A percentile compares a stretch with the other conserved stretches of the same genome.
These are phyloP conservation scores for Noctua pronuba DNA, from an alignment of 2,888 invertebrate genomes.

Conservation along the genomic window DNA sequence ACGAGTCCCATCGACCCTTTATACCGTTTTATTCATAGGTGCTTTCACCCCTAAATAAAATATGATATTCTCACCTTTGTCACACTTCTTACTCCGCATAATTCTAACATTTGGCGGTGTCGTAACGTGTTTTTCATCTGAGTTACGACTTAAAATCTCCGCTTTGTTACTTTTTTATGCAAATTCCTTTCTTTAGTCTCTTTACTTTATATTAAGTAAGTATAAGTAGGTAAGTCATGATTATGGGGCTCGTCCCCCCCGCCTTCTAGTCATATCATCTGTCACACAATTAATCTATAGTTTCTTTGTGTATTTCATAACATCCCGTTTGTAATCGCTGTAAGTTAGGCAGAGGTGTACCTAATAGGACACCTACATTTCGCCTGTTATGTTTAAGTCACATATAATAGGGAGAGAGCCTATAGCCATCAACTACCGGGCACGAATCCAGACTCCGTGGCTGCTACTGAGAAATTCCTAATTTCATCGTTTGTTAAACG, in stretches of 20 bases:
- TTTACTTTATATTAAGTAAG: neutral
- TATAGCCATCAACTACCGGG: too few species aligned
- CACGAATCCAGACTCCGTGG: too few species aligned
- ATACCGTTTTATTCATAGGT: conserved; percentile 27
- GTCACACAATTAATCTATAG: neutral
- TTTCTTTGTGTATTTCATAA: neutral
- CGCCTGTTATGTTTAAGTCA: too few species aligned
- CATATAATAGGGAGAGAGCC: too few species aligned
- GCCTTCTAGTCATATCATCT: too few species aligned
- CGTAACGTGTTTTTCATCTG: conserved; percentile 22
- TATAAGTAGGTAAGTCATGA: neutral
- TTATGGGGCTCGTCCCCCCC: neutral
- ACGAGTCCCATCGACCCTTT: neutral
- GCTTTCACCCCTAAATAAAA: neutral
- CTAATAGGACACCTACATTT: too few species aligned
- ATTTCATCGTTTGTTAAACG: neutral
- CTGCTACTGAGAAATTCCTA: too few species aligned
- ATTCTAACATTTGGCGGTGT: conserved; percentile 22
- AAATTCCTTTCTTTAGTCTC: conserved; percentile 1
- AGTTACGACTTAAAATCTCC: conserved; percentile 35
- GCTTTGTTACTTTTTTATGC: conserved; percentile 28
- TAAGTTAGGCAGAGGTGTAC: too few species aligned
- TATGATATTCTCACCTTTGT: conserved; percentile 35
- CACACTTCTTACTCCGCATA: conserved; percentile 23
- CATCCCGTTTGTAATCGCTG: too few species aligned